Evolutionary conservation across 2,888 invertebrate species (phyloP), one percentile per base, ranked within the genome.

Genomic region (Noctua janthina): DNA sequence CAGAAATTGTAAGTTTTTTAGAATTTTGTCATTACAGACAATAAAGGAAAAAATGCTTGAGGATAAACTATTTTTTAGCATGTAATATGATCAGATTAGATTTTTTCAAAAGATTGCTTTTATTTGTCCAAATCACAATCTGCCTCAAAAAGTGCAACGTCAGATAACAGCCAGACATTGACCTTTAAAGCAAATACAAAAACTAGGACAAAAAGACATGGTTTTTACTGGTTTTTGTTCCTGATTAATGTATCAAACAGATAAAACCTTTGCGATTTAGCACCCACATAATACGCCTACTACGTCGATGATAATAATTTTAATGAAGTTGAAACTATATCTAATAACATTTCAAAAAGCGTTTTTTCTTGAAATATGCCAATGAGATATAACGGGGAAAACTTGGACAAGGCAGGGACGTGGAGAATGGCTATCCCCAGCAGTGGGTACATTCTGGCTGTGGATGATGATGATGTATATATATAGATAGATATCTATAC

Each of bases 61-160:
- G 54, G 43, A 51, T 23, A 15, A 51, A 56, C n/a, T 56, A n/a
- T 54, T 49, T 66, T 3, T 23, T 3, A 23, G 7, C n/a, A 11
- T 49, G 23, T 54, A 54, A 54, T 66, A 29, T 17, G 46, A 73
- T 76, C 68, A 59, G 86, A 72, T 83, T 51, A 66, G 74, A 81
- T 64, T 76, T 64, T 77, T 39, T 51, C 11, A 6, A 10, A 62
- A 35, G 39, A 83, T 77, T n/a, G 10, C 20, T 62, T 69, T 49
- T 51, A 43, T 67, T 69, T 59, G 43, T 78, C 39, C 23, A 79
- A 59, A 71, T 79, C 51, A 11, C 15, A 49, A 71, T 62, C 15
- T 39, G 39, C 46, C 20, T 66, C 15, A 66, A 71, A 71, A 74
- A 74, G 62, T 83, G 85, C 71, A 85, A 20, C 49, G 35, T 64